These are phyloP conservation scores for Heteronetta atricapilla DNA, from an alignment of 2,113 vertebrate genomes.

Conservation along the genomic window DNA sequence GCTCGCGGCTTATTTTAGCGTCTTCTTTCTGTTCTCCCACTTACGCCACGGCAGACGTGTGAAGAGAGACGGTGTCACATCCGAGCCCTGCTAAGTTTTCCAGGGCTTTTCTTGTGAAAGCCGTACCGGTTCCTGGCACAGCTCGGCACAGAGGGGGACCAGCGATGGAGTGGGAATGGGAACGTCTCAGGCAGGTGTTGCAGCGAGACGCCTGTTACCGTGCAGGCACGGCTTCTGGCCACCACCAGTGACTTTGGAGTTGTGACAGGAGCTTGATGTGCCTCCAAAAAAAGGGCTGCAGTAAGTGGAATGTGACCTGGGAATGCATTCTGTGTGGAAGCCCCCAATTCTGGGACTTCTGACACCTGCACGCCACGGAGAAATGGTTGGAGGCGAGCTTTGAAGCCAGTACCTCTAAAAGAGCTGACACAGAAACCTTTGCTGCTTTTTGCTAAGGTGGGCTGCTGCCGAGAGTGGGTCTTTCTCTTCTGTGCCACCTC, in stretches of 20 bases:
- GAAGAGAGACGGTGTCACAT: not conserved
- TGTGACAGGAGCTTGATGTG: not conserved
- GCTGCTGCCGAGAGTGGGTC: not conserved
- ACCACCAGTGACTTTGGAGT: not conserved
- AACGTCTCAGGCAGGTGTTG: not conserved
- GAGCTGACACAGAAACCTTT: not conserved
- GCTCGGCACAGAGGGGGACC: not conserved
- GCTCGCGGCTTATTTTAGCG: not conserved
- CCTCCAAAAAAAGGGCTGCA: not conserved
- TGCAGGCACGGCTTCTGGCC: not conserved
- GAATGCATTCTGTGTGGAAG: not conserved
- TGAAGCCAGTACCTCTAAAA: not conserved
- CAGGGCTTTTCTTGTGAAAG: not conserved
- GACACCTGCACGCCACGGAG: not conserved
- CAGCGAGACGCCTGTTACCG: not conserved
- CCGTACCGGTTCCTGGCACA: not conserved
- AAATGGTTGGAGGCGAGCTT: not conserved
- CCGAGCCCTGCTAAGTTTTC: not conserved
- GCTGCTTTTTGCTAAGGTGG: not conserved
- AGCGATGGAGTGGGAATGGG: not conserved
- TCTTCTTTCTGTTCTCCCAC: not conserved
- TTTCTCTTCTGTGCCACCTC: not conserved
- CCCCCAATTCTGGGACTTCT: not conserved
- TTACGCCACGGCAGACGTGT: not conserved
- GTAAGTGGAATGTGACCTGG: not conserved